Base-by-base conservation (phyloP, 2,797 vertebrate genomes). In the Gambelia wislizenii region DNA sequence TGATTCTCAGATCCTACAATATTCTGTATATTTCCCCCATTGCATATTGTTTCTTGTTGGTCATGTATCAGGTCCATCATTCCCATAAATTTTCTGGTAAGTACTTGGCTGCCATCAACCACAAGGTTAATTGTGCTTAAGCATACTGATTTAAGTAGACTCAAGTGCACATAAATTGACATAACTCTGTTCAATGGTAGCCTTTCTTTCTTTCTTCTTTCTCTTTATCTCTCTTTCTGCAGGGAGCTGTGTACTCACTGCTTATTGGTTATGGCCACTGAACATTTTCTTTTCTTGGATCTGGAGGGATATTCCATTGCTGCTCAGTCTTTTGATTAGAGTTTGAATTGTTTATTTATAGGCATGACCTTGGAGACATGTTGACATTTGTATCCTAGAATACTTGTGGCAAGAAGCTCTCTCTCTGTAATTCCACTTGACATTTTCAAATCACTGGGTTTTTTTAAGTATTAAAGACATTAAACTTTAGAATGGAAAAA, bases 321-420 rank as follows among this genome's bases (percentile, higher is more conserved):
- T 91, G 86, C 0, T 0, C 0, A 2, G 47, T 91, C 42, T 84
- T 93, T 44, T 44, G 6, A 59, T 92, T 12, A 0, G 83, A 82
- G 85, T 67, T 2, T 1, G 81, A 77, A 85, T 93, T 90, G 87
- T 91, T 95, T 94, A 93, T 95, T 95, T 92, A 95, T 93, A 95
- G 93, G 61, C 78, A 61, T 93, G 92, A 92, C 93, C 91, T 95
- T 89, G 91, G 94, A 94, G 85, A 75, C 54, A 74, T 88, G 61
- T 89, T 92, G 94, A 91, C 89, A 90, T 93, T 89, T 94, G 84
- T 81, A 85, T 0, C 1, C 84, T 14, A 36, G 0, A n/a, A 59
- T 0, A 20, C 20, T 82, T n/a, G 64, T 67, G 47, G 77, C 64
- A 61, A 92, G 86, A 87, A 89, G 18, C 6, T 36, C 22, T 0